These are phyloP conservation scores for Sorex fumeus DNA, from an alignment of 2,113 vertebrate species.

Conservation along the genomic window DNA sequence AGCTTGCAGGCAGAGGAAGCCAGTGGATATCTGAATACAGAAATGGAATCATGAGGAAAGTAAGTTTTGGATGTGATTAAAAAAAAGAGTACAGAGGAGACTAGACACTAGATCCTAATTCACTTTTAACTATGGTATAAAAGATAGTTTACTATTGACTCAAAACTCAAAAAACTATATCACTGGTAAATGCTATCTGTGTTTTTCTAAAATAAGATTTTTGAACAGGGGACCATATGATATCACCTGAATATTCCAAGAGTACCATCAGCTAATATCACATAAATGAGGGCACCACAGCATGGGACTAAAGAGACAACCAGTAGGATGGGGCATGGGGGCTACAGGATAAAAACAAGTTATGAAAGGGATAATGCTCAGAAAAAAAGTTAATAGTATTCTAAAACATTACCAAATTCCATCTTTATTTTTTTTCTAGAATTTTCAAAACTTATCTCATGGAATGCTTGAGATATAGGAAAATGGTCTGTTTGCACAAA, in stretches of 20 bases:
- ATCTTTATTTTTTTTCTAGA: neutral
- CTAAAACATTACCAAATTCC: neutral
- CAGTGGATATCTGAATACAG: neutral
- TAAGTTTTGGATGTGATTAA: neutral
- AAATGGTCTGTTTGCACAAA: neutral
- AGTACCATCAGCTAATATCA: too few relatives aligned
- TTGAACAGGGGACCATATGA: too few relatives aligned
- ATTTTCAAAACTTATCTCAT: neutral
- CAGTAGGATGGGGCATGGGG: too few relatives aligned
- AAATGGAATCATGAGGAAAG: neutral
- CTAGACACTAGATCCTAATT: neutral
- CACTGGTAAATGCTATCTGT: neutral
- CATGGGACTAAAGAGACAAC: too few relatives aligned
- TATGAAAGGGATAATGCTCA: too few relatives aligned
- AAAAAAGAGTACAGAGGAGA: neutral
- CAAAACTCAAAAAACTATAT: neutral
- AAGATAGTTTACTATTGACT: neutral
- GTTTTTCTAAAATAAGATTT: neutral
- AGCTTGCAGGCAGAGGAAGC: neutral
- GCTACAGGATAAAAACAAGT: too few relatives aligned
- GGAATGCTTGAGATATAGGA: neutral
- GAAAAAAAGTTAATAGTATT: too few relatives aligned
- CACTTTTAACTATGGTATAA: neutral
- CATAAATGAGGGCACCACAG: too few relatives aligned
- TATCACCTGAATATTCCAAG: too few relatives aligned